A percentile compares a stretch with the other conserved stretches of the same genome.
Conservation (phyloP, 2,888 invertebrate species). For the Drosophila lacicola region DNA sequence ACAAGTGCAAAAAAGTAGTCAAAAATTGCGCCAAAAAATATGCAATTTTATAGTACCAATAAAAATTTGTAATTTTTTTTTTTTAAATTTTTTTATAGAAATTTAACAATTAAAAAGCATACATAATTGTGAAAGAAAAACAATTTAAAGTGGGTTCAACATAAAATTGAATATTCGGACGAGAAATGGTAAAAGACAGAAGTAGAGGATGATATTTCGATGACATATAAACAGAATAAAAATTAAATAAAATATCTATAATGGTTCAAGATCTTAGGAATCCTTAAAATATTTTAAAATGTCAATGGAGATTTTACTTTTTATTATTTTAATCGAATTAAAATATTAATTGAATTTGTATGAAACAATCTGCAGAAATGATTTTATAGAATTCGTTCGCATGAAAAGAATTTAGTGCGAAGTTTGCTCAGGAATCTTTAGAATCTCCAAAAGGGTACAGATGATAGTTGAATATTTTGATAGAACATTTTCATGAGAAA, state of each 20-base stretch:
- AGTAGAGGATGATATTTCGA: constrained; percentile 3
- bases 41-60: constrained; percentile 81
- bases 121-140: constrained; percentile 7
- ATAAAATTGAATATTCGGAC: neutral
- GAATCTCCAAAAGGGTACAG: too few species aligned
- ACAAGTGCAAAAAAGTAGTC: constrained; percentile 82
- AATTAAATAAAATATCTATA: too few species aligned
- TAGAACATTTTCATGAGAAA: neutral
- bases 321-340: too few species aligned
- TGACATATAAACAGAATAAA: neutral
- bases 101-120: constrained; percentile 18
- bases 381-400: too few species aligned
- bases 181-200: neutral
- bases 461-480: too few species aligned
- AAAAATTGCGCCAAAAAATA: constrained; percentile 83
- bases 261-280: too few species aligned
- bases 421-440: too few species aligned
- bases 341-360: too few species aligned
- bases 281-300: too few species aligned
- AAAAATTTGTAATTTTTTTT: constrained; percentile 46
- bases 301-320: too few species aligned
- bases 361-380: too few species aligned
- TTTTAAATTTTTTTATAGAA: constrained; percentile 32
- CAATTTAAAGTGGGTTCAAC: constrained; percentile 1
- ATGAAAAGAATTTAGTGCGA: too few species aligned